Percentiles rank a stretch among this genome's conserved stretches.
phyloP scores from a whole-genome alignment of 2,113 vertebrate genomes.

The Plestiodon gilberti region DNA sequence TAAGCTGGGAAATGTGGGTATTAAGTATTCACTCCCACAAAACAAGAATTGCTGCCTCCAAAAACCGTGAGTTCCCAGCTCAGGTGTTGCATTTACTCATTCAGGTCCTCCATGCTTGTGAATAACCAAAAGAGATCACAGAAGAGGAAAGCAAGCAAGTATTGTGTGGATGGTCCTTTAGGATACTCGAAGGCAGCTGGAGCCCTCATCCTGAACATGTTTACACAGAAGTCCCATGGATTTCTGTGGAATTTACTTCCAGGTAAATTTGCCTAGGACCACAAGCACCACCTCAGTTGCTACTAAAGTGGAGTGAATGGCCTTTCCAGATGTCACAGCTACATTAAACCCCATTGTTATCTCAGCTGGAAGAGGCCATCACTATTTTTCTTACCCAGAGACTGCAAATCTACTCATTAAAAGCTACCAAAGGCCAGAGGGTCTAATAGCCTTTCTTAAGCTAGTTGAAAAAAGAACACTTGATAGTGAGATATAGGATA shows the following conservation, averaged over 20 bases:
- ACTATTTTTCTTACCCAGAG: constrained; percentile 44
- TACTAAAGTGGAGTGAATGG: constrained; percentile 24
- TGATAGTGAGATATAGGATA: background rate
- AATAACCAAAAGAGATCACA: background rate
- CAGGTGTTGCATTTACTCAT: background rate
- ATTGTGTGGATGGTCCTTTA: no score
- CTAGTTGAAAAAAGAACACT: background rate
- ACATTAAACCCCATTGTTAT: constrained; percentile 45
- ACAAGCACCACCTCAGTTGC: background rate
- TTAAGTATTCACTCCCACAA: background rate
- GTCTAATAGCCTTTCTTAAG: constrained; percentile 18
- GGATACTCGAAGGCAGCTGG: background rate
- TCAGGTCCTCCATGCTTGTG: background rate
- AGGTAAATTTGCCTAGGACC: background rate
- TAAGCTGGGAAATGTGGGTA: background rate
- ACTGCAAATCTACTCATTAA: background rate
- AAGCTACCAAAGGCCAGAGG: background rate
- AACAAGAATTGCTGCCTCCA: background rate
- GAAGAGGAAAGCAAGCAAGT: background rate
- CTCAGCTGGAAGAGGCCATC: constrained; percentile 49
- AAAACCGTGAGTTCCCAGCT: background rate
- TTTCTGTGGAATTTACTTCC: background rate
- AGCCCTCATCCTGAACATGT: background rate
- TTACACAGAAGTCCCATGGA: background rate
- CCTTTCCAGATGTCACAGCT: constrained; percentile 60